Evolutionary conservation across 2,113 vertebrate species (phyloP).

Genomic region (Hippocampus barbouri): DNA sequence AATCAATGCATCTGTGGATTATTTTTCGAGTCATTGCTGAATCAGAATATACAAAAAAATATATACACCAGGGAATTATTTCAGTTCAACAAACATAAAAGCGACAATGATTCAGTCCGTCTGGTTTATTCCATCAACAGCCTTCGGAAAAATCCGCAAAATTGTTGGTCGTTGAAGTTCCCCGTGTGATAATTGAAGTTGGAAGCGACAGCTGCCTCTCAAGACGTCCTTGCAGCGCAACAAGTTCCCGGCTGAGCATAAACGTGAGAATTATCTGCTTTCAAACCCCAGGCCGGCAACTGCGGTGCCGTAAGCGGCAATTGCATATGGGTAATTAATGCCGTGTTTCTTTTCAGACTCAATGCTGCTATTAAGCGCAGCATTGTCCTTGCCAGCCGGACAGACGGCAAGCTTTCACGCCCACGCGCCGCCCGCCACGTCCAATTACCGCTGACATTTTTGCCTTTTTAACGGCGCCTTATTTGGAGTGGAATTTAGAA

Average conservation of each 20-base stretch:
- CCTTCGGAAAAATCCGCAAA: no score
- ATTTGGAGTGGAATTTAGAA: background rate
- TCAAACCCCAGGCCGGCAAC: background rate
- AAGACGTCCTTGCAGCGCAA: no score
- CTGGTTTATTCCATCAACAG: no score
- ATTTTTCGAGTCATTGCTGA: no score
- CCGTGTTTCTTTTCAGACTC: background rate
- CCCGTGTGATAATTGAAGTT: no score
- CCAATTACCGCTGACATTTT: constrained; percentile 7
- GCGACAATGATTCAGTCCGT: no score
- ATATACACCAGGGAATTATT: no score
- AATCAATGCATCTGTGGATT: no score
- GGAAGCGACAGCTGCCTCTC: no score
- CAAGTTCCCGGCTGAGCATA: background rate
- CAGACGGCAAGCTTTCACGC: background rate
- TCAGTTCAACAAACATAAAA: no score
- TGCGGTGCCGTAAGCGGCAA: background rate
- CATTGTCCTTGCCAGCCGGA: background rate
- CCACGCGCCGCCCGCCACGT: background rate
- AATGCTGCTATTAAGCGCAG: background rate
- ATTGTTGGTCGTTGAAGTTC: no score
- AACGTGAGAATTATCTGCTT: background rate
- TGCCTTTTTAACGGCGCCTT: background rate
- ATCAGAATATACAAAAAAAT: no score
- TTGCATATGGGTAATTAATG: background rate